A percentile compares a stretch with the other conserved stretches of the same genome.
Conservation (phyloP, 2,797 vertebrate genomes). For the Danio albolineatus region DNA sequence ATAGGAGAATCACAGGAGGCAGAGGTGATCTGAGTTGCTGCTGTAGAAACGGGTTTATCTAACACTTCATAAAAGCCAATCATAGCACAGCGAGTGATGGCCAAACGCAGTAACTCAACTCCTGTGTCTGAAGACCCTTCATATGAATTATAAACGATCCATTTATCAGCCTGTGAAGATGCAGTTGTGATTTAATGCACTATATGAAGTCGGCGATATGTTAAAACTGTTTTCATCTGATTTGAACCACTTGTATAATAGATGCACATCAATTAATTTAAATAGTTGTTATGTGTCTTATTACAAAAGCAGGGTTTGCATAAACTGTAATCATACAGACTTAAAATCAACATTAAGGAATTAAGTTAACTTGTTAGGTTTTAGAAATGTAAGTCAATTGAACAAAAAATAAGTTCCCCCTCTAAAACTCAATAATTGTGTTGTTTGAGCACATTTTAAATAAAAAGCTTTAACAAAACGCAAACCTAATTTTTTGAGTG, state of each 20-base stretch:
- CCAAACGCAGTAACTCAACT: slow-evolving; percentile 7
- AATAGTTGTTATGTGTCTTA: too few species aligned
- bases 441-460: too few species aligned
- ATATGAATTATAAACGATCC: slow-evolving; percentile 37
- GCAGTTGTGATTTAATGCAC: slow-evolving; percentile 17
- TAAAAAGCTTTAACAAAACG: too few species aligned
- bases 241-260: neutral
- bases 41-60: slow-evolving; percentile 20
- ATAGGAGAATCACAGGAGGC: neutral
- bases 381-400: too few species aligned
- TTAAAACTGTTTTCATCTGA: neutral
- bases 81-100: neutral
- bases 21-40: slow-evolving; percentile 9
- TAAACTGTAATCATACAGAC: too few species aligned
- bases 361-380: too few species aligned
- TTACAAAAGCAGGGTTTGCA: too few species aligned
- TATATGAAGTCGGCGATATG: neutral
- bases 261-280: neutral
- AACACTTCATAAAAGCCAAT: slow-evolving; percentile 7
- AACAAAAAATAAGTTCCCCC: too few species aligned
- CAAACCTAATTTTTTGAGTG: too few species aligned
- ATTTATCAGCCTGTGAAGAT: slow-evolving; percentile 21
- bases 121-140: slow-evolving; percentile 3
- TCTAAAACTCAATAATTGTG: too few species aligned
- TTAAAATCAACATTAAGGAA: too few species aligned